Conservation (phyloP, 2,888 invertebrate species). For the Melipona beecheii region DNA sequence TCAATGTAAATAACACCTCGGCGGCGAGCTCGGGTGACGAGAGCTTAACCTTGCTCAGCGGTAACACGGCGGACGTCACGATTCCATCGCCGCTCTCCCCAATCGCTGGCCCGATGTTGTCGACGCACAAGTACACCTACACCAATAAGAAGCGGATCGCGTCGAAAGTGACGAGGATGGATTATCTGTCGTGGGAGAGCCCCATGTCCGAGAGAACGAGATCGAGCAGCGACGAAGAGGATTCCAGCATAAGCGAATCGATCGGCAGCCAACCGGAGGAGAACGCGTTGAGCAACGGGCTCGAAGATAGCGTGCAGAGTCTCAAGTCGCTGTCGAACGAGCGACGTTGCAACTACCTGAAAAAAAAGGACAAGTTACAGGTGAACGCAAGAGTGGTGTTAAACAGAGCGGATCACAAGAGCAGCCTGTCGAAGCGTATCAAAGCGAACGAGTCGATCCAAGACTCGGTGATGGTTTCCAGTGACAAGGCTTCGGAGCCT, state of each 20-base stretch:
- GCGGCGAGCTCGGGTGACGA: constrained; percentile 81
- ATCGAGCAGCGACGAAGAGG: constrained; percentile 80
- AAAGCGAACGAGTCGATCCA: constrained; percentile 73
- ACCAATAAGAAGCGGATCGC: constrained; percentile 79
- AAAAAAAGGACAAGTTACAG: constrained; percentile 78
- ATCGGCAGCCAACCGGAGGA: constrained; percentile 78
- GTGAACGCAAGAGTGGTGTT: constrained; percentile 78
- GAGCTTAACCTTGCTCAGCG: constrained; percentile 76
- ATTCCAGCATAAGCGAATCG: constrained; percentile 78
- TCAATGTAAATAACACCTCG: constrained; percentile 78
- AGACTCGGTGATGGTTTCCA: constrained; percentile 74
- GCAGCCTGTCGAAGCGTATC: constrained; percentile 73
- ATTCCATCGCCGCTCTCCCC: constrained; percentile 81
- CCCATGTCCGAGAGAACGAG: constrained; percentile 80
- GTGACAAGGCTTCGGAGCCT: constrained; percentile 77
- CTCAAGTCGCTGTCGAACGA: constrained; percentile 65
- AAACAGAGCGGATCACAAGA: constrained; percentile 76
- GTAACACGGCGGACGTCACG: constrained; percentile 78
- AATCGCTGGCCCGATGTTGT: constrained; percentile 79
- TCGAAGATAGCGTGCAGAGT: constrained; percentile 72
- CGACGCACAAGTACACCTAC: constrained; percentile 81
- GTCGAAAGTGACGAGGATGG: constrained; percentile 76
- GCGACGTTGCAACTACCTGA: constrained; percentile 75
- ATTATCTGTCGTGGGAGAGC: constrained; percentile 80
- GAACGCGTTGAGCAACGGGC: constrained; percentile 75